Evolutionary conservation across 2,113 vertebrate species (phyloP), one percentile per base, ranked within the genome.

Genomic region (Cephalopterus ornatus): DNA sequence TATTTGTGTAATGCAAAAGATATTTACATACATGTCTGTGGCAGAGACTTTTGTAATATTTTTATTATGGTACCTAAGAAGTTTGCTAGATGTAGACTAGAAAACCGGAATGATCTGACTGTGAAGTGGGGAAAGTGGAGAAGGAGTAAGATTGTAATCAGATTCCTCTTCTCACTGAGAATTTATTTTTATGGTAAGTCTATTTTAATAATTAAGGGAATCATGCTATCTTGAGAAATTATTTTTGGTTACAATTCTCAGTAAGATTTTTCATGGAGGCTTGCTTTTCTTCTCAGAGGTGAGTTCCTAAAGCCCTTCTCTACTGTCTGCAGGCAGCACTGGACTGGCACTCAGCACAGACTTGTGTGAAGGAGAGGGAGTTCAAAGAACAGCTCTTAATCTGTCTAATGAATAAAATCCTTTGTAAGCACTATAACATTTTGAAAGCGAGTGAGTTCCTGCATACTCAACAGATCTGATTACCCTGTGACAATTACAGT

Each of bases 351-450:
- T 95, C 65, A 35, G 68, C 65, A 76, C 52, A 70, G 53, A 49
- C 44, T 72, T 79, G 70, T 85, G 83, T 93, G 86, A 89, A 92
- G 86, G 90, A 65, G 77, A 91, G 55, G 35, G 79, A 84, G 73
- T 97, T 95, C 93, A 97, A 95, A 95, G 94, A 92, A 93, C 73
- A 80, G 55, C 91, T 89, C 12, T 93, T 97, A 96, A 97, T 96
- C 85, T 93, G 73, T 70, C 52, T 94, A 80, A 93, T 97, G 97
- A 97, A 97, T 97, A 95, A 97, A 95, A 95, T 94, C 92, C 95
- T 97, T 97, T 97, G 94, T 97, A 94, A 96, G 95, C 93, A 62
- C 92, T 52, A 49, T 93, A 94, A 94, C 96, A 93, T 97, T 97
- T 96, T 96, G 94, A 95, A 97, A 96, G 17, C 33, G 62, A 93